Evolutionary conservation across 2,888 invertebrate genomes (phyloP), one percentile per base, ranked within the genome.

Genomic region (Cosmia trapezina): DNA sequence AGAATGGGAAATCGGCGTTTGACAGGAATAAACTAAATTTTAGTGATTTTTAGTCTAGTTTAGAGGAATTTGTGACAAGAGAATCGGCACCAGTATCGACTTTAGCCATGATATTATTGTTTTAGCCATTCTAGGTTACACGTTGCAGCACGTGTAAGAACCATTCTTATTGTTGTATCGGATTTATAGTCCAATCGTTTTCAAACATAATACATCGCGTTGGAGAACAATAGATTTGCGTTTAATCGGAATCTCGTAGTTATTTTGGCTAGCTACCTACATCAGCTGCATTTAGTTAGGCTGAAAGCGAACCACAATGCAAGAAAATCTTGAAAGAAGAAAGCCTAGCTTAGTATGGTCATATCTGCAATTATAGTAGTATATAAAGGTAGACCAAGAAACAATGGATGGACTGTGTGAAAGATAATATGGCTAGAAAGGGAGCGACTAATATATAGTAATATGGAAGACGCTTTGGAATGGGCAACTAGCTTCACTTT

Each of bases 141-240:
- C 9, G 4, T 57, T n/a, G 41, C 14, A n/a, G 28, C 73, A 73
- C 72, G 72, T 60, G 73, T 72, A n/a, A 28, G 53, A 43, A 28
- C 9, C 22, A 51, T 70, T 45, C 28, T 70, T 59, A 71, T 45
- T n/a, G 45, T 62, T n/a, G n/a, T 37, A 11, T 28, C 11, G 4
- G 17, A 43, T 54, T 73, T 45, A 43, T 41, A 62, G 61, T 54
- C 47, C 47, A 54, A 61, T 61, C 47, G 61, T 47, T 73, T 62
- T 47, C 61, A 41, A 41, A 28, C 60, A 71, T 47, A 37, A 72
- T 47, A 56, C 45, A 14, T 37, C 22, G 19, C 45, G 47, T 28
- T 28, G 17, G 12, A 70, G n/a, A 70, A 70, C 71, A 71, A 70
- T 57, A 41, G 47, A 49, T 70, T 43, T 70, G n/a, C 47, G 56